These are phyloP conservation scores for Orchesella flavescens DNA, from an alignment of 2,888 invertebrate species.

Conservation along the genomic window DNA sequence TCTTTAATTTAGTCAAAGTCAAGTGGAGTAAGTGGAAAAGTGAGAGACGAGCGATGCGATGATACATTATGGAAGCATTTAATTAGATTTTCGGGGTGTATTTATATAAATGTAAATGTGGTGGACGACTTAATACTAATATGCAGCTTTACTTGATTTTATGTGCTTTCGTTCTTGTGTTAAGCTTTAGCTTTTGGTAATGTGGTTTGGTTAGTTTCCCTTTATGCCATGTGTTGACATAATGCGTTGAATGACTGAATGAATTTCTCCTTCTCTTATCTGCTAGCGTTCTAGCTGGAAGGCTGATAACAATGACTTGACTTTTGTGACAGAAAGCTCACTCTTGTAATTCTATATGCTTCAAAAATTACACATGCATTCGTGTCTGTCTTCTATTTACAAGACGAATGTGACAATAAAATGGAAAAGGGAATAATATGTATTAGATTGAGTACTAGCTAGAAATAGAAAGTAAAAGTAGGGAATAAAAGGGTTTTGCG, in stretches of 20 bases:
- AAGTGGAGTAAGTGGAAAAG: background rate
- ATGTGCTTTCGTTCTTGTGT: too few species aligned
- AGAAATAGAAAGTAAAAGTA: too few species aligned
- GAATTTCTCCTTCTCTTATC: too few species aligned
- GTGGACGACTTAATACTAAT: too few species aligned
- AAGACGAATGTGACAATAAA: slow-evolving; percentile 1
- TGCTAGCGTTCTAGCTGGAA: too few species aligned
- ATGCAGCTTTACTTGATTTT: too few species aligned
- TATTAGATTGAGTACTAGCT: too few species aligned
- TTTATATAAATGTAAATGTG: too few species aligned
- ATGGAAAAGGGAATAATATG: background rate
- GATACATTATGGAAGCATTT: slow-evolving; percentile 33
- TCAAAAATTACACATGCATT: too few species aligned
- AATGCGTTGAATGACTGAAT: background rate
- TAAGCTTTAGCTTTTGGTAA: too few species aligned
- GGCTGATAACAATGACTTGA: too few species aligned
- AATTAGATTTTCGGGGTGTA: slow-evolving; percentile 47
- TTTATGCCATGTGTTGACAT: slow-evolving; percentile 2
- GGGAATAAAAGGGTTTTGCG: too few species aligned
- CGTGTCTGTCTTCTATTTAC: background rate
- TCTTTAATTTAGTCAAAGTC: slow-evolving; percentile 25
- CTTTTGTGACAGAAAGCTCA: slow-evolving; percentile 3
- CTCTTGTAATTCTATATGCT: background rate
- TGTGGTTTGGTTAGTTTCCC: background rate
- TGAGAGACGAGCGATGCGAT: background rate